Base-by-base conservation (phyloP, 2,113 vertebrate species). In the Globicephala melas region DNA sequence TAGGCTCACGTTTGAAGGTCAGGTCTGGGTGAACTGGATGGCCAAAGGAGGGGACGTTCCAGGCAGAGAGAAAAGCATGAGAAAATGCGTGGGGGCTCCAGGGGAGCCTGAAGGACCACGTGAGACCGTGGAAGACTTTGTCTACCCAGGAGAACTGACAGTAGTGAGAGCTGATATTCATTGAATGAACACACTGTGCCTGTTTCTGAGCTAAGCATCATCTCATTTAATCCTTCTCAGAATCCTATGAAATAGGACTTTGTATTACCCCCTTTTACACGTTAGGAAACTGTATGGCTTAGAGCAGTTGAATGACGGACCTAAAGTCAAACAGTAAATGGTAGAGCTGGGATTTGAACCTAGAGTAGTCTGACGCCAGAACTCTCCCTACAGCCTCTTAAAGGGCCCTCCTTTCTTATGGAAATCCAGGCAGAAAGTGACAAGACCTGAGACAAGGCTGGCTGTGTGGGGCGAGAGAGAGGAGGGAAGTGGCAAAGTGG, bases 51-150 rank as follows among this genome's bases (percentile, higher is more conserved):
- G 5, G 21, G 21, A 6, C n/a, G 38, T 26, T 36, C 31, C 31
- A 82, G 77, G 50, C 50, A 60, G 89, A 81, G 63, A 50, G 80
- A 23, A 47, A 36, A 38, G 25, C 58, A 8, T 23, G 91, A 74
- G 18, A 23, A 84, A 50, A 38, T 63, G 12, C 28, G 6, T 0
- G 26, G 44, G 58, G 44, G 36, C n/a, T 8, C 81, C 53, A 23
- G 31, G 0, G 4, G 53, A 47, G 21, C 6, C 0, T 28, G 10
- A 47, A 36, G 53, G 50, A 31, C 65, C 9, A 14, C 5, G 28
- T 44, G 20, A 58, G 77, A 31, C 2, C 31, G 1, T 4, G 2
- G 63, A 47, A 28, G 38, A 8, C 31, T 53, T 79, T n/a, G 11
- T 82, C 23, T 62, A 21, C 6, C 31, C 14, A 47, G 21, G 38